Conservation (phyloP, 2,888 invertebrate genomes). For the Maniola hyperantus region DNA sequence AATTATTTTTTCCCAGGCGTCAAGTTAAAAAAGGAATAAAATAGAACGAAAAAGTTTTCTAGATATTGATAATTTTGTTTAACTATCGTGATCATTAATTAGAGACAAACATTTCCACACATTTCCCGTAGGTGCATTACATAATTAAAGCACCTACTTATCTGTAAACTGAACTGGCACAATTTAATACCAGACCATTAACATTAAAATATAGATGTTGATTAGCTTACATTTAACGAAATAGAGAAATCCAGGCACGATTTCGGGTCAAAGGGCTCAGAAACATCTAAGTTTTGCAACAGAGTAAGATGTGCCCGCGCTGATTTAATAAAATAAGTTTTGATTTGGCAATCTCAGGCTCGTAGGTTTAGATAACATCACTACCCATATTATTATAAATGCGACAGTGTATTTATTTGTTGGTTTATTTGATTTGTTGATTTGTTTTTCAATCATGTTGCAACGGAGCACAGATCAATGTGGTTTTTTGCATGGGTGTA, state of each 20-base stretch:
- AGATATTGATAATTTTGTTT: neutral
- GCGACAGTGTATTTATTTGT: no score
- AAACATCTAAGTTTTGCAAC: constrained; percentile 33
- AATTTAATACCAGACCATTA: constrained; percentile 22
- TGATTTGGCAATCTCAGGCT: constrained; percentile 22
- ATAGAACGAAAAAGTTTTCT: neutral
- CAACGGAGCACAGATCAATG: no score
- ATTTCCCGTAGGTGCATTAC: constrained; percentile 5
- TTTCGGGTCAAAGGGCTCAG: constrained; percentile 36
- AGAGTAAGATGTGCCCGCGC: constrained; percentile 16
- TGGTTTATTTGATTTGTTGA: no score
- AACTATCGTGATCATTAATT: neutral
- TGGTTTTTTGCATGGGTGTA: no score
- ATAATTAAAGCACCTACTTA: neutral
- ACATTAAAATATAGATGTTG: constrained; percentile 28
- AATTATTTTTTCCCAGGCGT: no score
- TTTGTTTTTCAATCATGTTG: no score
- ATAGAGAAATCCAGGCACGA: constrained; percentile 31
- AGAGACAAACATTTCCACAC: constrained; percentile 1
- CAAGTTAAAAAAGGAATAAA: neutral
- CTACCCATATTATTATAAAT: no score
- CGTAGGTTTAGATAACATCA: neutral
- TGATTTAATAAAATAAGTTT: constrained; percentile 30
- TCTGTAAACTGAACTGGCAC: constrained; percentile 2
- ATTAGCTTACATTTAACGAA: constrained; percentile 34